Percentiles rank a stretch among this genome's conserved stretches.
phyloP scores from a whole-genome alignment of 37 sponge, comb jelly and placozoan genomes.

The Amphimedon queenslandica region DNA sequence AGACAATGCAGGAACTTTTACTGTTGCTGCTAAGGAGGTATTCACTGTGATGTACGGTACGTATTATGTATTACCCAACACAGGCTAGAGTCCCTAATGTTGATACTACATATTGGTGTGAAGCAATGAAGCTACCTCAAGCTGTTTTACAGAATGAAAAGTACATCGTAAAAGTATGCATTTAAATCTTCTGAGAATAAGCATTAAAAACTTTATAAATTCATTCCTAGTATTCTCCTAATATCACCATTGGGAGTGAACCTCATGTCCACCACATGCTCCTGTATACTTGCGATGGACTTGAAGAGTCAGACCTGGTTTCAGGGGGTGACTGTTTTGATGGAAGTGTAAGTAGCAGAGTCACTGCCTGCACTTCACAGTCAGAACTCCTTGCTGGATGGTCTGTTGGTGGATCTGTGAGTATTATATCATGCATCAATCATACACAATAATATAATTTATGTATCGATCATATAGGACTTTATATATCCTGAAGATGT shows the following conservation, averaged over 20 bases:
- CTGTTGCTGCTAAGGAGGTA: slow-evolving; percentile 19
- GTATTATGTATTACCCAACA: background rate
- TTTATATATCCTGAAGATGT: no score
- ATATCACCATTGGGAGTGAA: slow-evolving; percentile 4
- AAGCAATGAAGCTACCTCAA: slow-evolving; percentile 27
- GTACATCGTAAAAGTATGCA: slow-evolving; percentile 30
- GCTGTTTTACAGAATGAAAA: slow-evolving; percentile 1
- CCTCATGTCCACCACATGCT: slow-evolving; percentile 57
- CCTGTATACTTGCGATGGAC: slow-evolving; percentile 23
- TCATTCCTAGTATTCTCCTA: background rate
- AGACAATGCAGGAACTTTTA: background rate
- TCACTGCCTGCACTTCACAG: background rate
- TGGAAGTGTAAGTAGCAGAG: background rate
- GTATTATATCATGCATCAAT: no score
- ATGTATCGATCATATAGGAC: no score
- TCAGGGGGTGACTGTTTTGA: background rate
- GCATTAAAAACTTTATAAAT: no score
- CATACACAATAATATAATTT: no score
- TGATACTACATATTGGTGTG: slow-evolving; percentile 73
- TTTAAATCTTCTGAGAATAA: background rate
- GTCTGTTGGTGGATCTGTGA: slow-evolving; percentile 59
- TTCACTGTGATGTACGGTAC: background rate
- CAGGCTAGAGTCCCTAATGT: slow-evolving; percentile 33
- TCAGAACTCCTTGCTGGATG: slow-evolving; percentile 26
- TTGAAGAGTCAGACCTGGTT: slow-evolving; percentile 11